phyloP scores from a whole-genome alignment of 2,797 vertebrate species.

The Rhinella marina region DNA sequence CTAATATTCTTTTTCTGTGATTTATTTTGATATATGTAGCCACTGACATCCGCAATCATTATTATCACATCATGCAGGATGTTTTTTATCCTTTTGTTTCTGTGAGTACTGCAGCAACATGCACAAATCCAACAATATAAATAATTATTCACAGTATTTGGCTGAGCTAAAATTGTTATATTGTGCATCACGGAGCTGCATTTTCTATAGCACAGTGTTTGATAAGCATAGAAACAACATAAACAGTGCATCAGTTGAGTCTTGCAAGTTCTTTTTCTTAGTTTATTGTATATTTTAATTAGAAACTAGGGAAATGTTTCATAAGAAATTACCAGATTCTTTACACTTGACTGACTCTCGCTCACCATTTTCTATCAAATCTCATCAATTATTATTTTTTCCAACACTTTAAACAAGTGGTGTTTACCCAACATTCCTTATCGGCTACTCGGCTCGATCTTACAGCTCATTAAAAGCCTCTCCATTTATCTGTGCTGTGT shows the following conservation, averaged over 20 bases:
- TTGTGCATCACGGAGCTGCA: not conserved
- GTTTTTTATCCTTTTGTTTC: too few relatives aligned
- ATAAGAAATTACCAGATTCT: slow-evolving; percentile 22
- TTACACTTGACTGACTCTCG: slow-evolving; percentile 48
- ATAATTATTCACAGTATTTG: not conserved
- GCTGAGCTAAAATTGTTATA: not conserved
- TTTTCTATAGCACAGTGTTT: not conserved
- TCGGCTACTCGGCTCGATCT: slow-evolving; percentile 77
- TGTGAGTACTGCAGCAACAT: too few relatives aligned
- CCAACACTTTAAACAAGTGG: slow-evolving; percentile 77
- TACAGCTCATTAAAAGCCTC: slow-evolving; percentile 86
- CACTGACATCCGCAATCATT: too few relatives aligned
- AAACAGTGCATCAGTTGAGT: too few relatives aligned
- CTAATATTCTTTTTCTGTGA: too few relatives aligned
- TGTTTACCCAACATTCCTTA: slow-evolving; percentile 80
- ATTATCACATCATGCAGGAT: too few relatives aligned
- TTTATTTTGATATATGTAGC: too few relatives aligned
- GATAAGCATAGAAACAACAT: not conserved
- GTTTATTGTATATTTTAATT: slow-evolving; percentile 3
- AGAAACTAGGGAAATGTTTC: slow-evolving; percentile 6
- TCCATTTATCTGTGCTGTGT: slow-evolving; percentile 86
- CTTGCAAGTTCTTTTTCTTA: not conserved
- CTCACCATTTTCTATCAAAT: slow-evolving; percentile 66
- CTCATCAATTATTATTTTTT: slow-evolving; percentile 77
- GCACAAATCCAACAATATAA: not conserved